Evolutionary conservation across 2,888 invertebrate species (phyloP).

Genomic region (Drosophila kambysellisi): DNA sequence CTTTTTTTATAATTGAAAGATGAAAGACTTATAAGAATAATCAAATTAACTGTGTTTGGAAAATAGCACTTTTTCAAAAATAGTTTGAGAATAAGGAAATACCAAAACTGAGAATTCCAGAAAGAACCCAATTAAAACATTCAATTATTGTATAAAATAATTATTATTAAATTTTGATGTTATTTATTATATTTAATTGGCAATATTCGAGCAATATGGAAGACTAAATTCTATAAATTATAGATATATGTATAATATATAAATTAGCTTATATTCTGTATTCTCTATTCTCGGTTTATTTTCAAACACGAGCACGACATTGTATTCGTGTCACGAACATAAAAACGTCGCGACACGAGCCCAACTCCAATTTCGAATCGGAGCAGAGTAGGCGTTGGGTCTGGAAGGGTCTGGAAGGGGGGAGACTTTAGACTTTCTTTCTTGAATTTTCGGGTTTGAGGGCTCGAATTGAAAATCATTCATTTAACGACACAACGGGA

Average conservation of each 20-base stretch:
- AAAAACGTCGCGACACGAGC: not conserved
- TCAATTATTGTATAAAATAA: not conserved
- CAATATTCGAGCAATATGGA: no score
- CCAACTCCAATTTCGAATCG: not conserved
- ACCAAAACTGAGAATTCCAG: not conserved
- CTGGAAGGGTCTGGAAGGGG: not conserved
- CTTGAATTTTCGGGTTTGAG: not conserved
- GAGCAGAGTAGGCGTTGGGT: not conserved
- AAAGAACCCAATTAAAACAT: not conserved
- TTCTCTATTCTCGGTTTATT: not conserved
- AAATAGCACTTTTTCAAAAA: no score
- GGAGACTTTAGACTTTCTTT: conserved; percentile 30
- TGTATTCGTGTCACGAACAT: conserved; percentile 1
- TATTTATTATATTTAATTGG: no score
- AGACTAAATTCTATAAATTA: not conserved
- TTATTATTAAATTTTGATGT: not conserved
- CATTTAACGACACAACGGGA: conserved; percentile 32
- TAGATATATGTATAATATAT: not conserved
- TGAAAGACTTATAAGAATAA: no score
- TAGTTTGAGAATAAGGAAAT: no score
- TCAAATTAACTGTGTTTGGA: no score
- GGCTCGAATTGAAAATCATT: conserved; percentile 25
- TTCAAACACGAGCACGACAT: not conserved
- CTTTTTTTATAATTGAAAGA: no score
- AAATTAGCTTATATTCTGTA: not conserved